These are phyloP conservation scores for Catalaphyllia jardinei DNA, from an alignment of 64 coral and sea anemone species.

Conservation along the genomic window DNA sequence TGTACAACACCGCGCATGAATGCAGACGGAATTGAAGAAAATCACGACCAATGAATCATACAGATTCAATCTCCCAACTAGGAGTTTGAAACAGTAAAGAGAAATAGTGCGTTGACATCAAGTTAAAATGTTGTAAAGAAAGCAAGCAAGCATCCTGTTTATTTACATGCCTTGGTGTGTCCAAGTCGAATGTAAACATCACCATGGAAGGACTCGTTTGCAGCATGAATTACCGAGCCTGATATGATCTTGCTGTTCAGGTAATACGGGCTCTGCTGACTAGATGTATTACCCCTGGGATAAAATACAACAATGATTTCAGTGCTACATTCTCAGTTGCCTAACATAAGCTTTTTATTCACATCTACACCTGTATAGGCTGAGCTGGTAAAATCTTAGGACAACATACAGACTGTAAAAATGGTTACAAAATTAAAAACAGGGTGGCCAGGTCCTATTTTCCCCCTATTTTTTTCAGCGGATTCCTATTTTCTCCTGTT, in stretches of 20 bases:
- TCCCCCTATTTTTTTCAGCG: not conserved
- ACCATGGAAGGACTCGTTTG: not conserved
- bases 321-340: no score
- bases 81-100: not conserved
- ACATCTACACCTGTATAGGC: no score
- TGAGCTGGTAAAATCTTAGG: no score
- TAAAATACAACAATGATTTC: not conserved
- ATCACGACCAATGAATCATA: no score
- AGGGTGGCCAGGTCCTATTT: not conserved
- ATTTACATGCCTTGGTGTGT: slow-evolving; percentile 17
- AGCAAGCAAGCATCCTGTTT: not conserved
- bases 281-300: not conserved
- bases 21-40: no score
- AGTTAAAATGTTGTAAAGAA: not conserved
- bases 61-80: no score
- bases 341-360: no score
- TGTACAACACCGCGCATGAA: no score
- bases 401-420: no score
- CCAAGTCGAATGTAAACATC: not conserved
- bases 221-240: not conserved
- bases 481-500: not conserved
- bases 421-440: no score
- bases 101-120: not conserved
- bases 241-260: slow-evolving; percentile 40
- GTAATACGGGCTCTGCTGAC: not conserved